A percentile compares a stretch with the other conserved stretches of the same genome.
phyloP scores from a whole-genome alignment of 2,113 vertebrate species.

The Marmota flaviventris region DNA sequence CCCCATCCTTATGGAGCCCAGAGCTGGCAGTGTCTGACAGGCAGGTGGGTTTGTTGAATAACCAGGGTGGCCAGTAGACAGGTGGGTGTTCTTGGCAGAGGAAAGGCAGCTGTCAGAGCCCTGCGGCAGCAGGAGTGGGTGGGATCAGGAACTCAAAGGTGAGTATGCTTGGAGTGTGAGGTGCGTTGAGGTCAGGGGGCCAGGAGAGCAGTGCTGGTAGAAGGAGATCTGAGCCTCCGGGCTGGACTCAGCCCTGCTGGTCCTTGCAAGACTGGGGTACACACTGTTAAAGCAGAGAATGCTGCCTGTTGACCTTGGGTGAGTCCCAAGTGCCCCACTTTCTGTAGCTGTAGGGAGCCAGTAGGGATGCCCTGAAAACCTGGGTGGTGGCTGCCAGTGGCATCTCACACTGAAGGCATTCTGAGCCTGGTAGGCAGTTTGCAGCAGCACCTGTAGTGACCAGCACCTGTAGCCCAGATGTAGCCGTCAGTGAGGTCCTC shows the following conservation, averaged over 20 bases:
- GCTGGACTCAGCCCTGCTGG: background rate
- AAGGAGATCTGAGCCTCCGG: background rate
- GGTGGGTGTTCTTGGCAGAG: background rate
- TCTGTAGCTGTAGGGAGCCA: too few species aligned
- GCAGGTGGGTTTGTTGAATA: background rate
- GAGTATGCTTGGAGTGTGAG: background rate
- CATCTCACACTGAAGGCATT: background rate
- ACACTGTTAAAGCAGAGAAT: rapidly evolving
- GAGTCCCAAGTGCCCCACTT: too few species aligned
- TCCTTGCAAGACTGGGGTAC: too few species aligned
- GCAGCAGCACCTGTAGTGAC: background rate
- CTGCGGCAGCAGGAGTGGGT: background rate
- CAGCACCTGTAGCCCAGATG: background rate
- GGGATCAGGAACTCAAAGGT: too few species aligned
- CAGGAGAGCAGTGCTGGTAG: background rate
- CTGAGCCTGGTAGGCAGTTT: background rate
- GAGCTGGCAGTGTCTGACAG: background rate
- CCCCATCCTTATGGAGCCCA: background rate
- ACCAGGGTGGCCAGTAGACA: background rate
- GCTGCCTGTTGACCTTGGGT: background rate
- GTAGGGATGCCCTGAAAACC: background rate
- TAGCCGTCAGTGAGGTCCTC: background rate
- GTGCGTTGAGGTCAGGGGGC: rapidly evolving
- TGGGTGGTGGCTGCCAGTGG: rapidly evolving
- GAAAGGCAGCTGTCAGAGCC: background rate